A percentile compares a stretch with the other conserved stretches of the same genome.
These are phyloP conservation scores for human (Homo sapiens) DNA, from an alignment of 2,113 vertebrate species.

Conservation along the genomic window GRCh38 chr6:126139501-126140000, in stretches of 20 bases:
- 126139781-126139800: background rate
- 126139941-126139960: background rate
- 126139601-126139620: too few relatives aligned
- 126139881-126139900: conserved; percentile 8
- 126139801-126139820: background rate
- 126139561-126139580: too few relatives aligned
- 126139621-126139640: too few relatives aligned
- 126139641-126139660: too few relatives aligned
- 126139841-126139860: background rate
- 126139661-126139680: background rate
- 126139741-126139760: conserved; percentile 6
- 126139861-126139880: background rate
- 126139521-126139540: too few relatives aligned
- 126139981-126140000: background rate
- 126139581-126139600: too few relatives aligned
- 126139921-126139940: background rate
- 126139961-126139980: background rate
- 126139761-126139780: background rate
- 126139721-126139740: conserved; percentile 30
- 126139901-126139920: background rate
- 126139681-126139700: background rate
- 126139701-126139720: background rate
- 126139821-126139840: conserved; percentile 11
- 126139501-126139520: too few relatives aligned
- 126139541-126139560: too few relatives aligned